Evolutionary conservation across 2,113 vertebrate species (phyloP).

Genomic region (Propithecus coquereli): DNA sequence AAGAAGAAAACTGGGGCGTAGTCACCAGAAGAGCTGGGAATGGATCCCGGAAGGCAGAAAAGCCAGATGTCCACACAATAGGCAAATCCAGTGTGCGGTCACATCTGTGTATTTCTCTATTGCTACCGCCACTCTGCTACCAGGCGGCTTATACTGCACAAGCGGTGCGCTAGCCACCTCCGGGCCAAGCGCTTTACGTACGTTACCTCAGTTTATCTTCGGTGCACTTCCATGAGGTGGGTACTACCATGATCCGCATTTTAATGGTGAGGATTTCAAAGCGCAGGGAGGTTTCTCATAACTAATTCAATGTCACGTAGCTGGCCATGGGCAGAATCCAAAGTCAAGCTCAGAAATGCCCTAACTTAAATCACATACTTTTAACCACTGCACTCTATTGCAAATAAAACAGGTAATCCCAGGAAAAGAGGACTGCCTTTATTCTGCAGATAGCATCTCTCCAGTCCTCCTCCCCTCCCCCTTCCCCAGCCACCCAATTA

Average conservation of each 20-base stretch:
- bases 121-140: fast-evolving
- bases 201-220: neutral
- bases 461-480: fast-evolving
- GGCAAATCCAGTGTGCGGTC: too few relatives aligned
- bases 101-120: fast-evolving
- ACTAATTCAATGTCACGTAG: neutral
- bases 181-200: fast-evolving
- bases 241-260: neutral
- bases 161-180: fast-evolving
- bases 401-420: neutral
- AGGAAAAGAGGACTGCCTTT: neutral
- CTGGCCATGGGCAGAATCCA: neutral
- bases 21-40: neutral
- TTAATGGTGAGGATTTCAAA: neutral
- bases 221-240: neutral
- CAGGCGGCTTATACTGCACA: fast-evolving
- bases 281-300: neutral
- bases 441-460: neutral
- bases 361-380: neutral
- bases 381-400: neutral
- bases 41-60: neutral
- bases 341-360: neutral
- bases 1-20: neutral
- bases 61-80: fast-evolving
- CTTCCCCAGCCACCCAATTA: fast-evolving